A percentile compares a stretch with the other conserved stretches of the same genome.
Conservation (phyloP, 1,140 invertebrate genomes). For the Neodiprion virginianus region DNA sequence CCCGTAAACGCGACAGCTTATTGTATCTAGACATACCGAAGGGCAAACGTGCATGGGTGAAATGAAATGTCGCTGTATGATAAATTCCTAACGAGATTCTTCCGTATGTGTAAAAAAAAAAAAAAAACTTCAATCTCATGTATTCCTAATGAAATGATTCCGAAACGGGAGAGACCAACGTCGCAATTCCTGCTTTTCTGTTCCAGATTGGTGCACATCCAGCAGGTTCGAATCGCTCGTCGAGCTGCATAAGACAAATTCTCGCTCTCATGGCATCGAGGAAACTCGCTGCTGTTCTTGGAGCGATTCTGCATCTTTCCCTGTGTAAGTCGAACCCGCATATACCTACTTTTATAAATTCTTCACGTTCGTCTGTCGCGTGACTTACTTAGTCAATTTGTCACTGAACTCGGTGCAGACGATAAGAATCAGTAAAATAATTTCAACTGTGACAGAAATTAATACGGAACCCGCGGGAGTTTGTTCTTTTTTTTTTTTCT, state of each 20-base stretch:
- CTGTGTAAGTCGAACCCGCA: conserved; percentile 49
- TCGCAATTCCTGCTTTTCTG: conserved; percentile 33
- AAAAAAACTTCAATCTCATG: too few species aligned
- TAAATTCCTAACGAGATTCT: too few species aligned
- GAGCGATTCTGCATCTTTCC: conserved; percentile 51
- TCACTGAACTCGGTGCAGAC: neutral
- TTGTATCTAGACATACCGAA: neutral
- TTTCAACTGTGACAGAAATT: neutral
- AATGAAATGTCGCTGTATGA: too few species aligned
- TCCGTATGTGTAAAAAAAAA: too few species aligned
- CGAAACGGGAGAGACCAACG: too few species aligned
- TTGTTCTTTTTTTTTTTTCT: too few species aligned
- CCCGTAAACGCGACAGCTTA: neutral
- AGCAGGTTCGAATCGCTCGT: neutral
- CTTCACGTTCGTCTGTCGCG: conserved; percentile 9
- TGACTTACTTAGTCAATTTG: conserved; percentile 22
- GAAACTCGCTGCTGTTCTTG: conserved; percentile 52
- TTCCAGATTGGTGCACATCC: conserved; percentile 37
- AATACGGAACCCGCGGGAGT: neutral
- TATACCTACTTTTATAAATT: neutral
- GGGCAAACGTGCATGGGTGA: too few species aligned
- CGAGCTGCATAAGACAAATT: neutral
- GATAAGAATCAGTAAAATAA: neutral
- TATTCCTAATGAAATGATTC: too few species aligned
- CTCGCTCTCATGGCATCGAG: conserved; percentile 56